Percentiles rank a stretch among this genome's conserved stretches.
These are phyloP conservation scores for Diphyllodes magnificus DNA, from an alignment of 2,113 vertebrate genomes.

Conservation along the genomic window DNA sequence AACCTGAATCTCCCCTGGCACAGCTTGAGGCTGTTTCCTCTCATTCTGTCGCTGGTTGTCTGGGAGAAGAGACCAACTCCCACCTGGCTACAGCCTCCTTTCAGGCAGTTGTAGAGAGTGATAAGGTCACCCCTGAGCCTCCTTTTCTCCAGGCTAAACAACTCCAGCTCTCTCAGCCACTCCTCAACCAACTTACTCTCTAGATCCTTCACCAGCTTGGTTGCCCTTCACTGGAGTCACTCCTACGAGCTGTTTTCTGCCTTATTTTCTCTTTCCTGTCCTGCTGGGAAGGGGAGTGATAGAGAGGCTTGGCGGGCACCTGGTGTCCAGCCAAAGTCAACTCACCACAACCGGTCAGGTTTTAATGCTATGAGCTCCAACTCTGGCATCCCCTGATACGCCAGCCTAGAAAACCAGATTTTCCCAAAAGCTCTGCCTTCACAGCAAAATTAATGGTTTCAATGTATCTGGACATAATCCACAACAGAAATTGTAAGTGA, in stretches of 20 bases:
- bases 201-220: not conserved
- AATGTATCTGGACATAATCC: not conserved
- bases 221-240: not conserved
- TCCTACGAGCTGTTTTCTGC: rapidly evolving
- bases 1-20: not conserved
- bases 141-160: not conserved
- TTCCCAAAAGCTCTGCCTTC: not conserved
- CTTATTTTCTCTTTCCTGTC: not conserved
- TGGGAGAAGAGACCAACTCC: not conserved
- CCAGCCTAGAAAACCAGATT: not conserved
- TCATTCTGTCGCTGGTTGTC: not conserved
- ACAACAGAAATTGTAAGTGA: not conserved
- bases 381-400: not conserved
- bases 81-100: not conserved
- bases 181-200: not conserved
- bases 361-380: not conserved
- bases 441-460: not conserved
- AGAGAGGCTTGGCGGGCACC: not conserved
- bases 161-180: not conserved
- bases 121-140: not conserved
- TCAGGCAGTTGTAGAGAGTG: not conserved
- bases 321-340: not conserved
- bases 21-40: not conserved
- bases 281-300: not conserved
- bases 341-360: not conserved